Evolutionary conservation across 2,888 invertebrate genomes (phyloP), one percentile per base, ranked within the genome.

Genomic region (Pharmacophagus antenor): DNA sequence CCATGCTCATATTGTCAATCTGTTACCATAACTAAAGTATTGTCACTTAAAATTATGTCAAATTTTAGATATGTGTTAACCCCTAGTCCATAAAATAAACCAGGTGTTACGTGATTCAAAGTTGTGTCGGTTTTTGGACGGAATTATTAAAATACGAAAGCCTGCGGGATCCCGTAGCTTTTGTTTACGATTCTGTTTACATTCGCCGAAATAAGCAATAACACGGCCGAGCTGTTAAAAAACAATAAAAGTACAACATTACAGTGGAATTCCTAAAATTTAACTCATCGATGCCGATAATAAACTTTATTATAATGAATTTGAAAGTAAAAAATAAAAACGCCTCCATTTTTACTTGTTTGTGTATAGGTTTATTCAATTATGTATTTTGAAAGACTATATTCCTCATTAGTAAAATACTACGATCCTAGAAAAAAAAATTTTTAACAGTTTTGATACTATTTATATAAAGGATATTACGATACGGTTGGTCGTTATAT

Each of bases 81-180:
- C n/a, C n/a, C n/a, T 57, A 58, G 62, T 62, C 60, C 63, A 65
- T 72, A 73, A 72, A 72, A 76, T 72, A 75, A 69, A 64, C 65
- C 63, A 62, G 65, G 67, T 69, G 66, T 69, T 70, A 63, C 65
- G 65, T 73, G 68, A 67, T 69, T 67, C 65, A 63, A 68, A 67
- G 61, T 64, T 65, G 65, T 64, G 62, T 49, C 59, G 62, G 58
- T 61, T 48, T 56, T 53, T 37, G 17, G 18, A 25, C 22, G 54
- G 59, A 60, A 62, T 63, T 63, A 62, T 60, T 60, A 62, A 62
- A 55, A 57, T 47, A 57, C 22, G 17, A 37, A 53, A 50, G 42
- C 18, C n/a, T 54, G 60, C 56, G 56, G 62, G 65, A 65, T 68
- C 64, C 59, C 20, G 17, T 42, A 57, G 48, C 44, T 20, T 47